These are phyloP conservation scores for Acinonyx jubatus DNA, from an alignment of 2,113 vertebrate species.

Conservation along the genomic window DNA sequence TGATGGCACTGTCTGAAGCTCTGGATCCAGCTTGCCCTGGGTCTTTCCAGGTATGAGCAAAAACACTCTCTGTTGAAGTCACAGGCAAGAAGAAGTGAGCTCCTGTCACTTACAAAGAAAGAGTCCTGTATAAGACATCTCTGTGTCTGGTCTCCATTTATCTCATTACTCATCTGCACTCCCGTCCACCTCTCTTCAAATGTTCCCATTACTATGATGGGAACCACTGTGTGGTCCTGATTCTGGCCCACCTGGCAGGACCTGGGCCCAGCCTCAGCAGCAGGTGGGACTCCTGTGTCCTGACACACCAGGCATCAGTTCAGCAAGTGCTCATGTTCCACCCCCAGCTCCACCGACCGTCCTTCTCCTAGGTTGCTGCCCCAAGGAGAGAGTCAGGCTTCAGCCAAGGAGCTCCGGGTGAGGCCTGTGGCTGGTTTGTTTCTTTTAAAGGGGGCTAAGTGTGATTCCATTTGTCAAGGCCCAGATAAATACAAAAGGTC, in stretches of 20 bases:
- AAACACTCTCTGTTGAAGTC: background rate
- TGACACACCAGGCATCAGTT: background rate
- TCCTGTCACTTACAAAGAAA: background rate
- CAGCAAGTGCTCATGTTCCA: too few species aligned
- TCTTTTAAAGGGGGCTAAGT: background rate
- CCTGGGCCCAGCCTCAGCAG: background rate
- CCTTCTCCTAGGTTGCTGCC: background rate
- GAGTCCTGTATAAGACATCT: background rate
- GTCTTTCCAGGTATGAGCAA: background rate
- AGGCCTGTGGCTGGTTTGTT: background rate
- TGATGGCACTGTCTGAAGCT: background rate
- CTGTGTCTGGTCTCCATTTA: background rate
- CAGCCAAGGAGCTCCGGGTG: background rate
- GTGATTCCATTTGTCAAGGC: background rate
- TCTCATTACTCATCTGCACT: background rate
- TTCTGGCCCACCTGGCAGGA: background rate
- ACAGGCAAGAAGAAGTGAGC: background rate
- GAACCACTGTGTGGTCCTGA: background rate
- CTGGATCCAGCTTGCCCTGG: background rate
- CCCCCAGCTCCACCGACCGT: background rate
- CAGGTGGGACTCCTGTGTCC: background rate
- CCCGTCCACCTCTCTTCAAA: background rate
- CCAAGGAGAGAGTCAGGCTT: background rate
- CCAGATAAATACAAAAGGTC: background rate
- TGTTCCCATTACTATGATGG: rapidly evolving